phyloP scores from a whole-genome alignment of 53 echinoderm and acorn worm species.

The Patiria pectinifera region DNA sequence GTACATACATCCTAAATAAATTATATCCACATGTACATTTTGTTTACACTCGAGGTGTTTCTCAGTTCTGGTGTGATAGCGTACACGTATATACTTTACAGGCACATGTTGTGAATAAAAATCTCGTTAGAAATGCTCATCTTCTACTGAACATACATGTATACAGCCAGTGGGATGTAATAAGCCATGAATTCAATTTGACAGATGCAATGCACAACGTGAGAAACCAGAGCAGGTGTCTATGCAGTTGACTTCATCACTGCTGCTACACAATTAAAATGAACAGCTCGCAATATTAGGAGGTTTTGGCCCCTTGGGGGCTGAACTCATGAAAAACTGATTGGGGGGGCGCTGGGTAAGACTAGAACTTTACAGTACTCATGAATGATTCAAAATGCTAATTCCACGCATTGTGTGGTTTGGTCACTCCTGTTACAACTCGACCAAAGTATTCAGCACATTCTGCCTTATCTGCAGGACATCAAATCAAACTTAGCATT shows the following conservation, averaged over 20 bases:
- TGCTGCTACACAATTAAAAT: background rate
- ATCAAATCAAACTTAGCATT: background rate
- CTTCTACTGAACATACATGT: background rate
- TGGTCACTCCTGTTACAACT: background rate
- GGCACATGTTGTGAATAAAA: background rate
- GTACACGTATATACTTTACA: background rate
- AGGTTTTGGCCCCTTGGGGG: too few species aligned
- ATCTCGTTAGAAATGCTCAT: background rate
- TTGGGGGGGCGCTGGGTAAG: too few species aligned
- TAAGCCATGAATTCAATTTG: conserved; percentile 14
- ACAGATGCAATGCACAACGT: background rate
- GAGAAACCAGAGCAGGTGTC: conserved; percentile 37
- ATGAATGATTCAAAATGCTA: too few species aligned
- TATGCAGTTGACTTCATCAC: background rate
- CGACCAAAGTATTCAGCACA: background rate
- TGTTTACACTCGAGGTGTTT: too few species aligned
- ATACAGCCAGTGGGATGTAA: background rate
- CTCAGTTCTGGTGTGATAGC: too few species aligned
- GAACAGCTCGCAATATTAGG: too few species aligned
- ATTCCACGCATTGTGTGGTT: background rate
- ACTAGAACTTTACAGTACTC: too few species aligned
- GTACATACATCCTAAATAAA: too few species aligned
- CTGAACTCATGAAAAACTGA: too few species aligned
- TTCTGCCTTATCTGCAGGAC: background rate
- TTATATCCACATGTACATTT: too few species aligned